phyloP scores from a whole-genome alignment of 2,113 vertebrate genomes.

The Odocoileus virginianus region DNA sequence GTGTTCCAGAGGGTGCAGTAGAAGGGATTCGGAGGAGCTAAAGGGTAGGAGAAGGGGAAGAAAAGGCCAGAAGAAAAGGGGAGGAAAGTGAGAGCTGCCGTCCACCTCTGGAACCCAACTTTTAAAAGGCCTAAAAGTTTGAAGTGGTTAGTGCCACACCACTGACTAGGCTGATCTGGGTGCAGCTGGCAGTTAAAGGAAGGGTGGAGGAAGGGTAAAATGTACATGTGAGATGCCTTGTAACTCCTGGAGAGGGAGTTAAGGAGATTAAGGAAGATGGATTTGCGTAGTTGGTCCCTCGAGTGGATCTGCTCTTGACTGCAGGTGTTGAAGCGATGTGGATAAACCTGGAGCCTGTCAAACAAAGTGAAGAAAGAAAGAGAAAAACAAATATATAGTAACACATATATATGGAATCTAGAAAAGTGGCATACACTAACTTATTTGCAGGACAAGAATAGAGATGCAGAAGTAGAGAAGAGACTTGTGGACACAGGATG shows the following conservation, averaged over 20 bases:
- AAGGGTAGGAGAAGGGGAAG: neutral
- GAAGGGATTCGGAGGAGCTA: neutral
- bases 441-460: neutral
- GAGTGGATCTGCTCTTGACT: neutral
- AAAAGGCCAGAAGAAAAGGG: neutral
- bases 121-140: neutral
- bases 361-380: neutral
- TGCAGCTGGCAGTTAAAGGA: neutral
- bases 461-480: neutral
- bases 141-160: neutral
- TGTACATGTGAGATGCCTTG: neutral
- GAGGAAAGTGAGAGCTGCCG: neutral
- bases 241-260: neutral
- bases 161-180: neutral
- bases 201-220: neutral
- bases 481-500: neutral
- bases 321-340: neutral
- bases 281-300: accelerated
- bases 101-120: neutral
- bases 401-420: too few species aligned
- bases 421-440: too few species aligned
- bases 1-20: neutral
- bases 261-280: neutral
- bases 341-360: neutral
- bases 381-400: neutral